phyloP scores from a whole-genome alignment of 2,113 vertebrate genomes.

The Lepus timidus region DNA sequence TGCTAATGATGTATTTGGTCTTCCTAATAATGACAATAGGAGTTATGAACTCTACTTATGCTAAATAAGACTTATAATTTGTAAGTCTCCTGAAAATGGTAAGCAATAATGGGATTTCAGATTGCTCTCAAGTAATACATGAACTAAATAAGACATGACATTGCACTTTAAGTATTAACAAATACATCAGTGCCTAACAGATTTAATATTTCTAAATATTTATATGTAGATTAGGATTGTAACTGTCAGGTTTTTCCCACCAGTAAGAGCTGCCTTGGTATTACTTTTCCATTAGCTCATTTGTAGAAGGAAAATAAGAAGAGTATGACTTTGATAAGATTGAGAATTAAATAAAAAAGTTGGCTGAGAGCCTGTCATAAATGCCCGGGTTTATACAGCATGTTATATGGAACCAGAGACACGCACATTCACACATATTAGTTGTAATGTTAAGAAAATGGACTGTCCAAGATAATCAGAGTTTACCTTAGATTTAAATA shows the following conservation, averaged over 20 bases:
- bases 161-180: not conserved
- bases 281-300: not conserved
- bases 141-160: not conserved
- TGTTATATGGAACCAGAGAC: not conserved
- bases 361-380: not conserved
- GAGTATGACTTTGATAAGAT: not conserved
- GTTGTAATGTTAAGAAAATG: not conserved
- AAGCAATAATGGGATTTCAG: not conserved
- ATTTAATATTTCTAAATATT: not conserved
- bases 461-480: not conserved
- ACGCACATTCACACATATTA: not conserved
- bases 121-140: not conserved
- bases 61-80: too few species aligned
- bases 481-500: not conserved
- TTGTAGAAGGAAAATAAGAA: not conserved
- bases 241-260: not conserved
- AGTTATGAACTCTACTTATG: not conserved
- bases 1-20: not conserved
- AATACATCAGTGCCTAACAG: not conserved
- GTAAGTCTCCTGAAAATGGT: not conserved
- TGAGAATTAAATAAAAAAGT: not conserved
- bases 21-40: not conserved
- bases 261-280: not conserved
- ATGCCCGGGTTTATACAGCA: not conserved
- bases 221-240: not conserved